Percentiles rank a stretch among this genome's conserved stretches.
These are phyloP conservation scores for Montipora foliosa DNA, from an alignment of 64 coral and sea anemone genomes.

Conservation along the genomic window DNA sequence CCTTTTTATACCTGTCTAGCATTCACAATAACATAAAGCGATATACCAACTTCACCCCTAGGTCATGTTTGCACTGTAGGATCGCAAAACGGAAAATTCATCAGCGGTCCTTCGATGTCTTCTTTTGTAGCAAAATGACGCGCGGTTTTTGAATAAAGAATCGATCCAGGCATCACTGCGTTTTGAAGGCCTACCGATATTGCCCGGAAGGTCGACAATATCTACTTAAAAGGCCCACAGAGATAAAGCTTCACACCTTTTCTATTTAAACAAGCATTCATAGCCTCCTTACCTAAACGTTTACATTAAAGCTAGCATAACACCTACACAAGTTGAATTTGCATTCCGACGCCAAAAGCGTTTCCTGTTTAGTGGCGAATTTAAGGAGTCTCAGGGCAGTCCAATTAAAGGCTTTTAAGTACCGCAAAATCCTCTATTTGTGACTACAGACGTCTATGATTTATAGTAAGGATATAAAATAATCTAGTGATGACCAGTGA, in stretches of 20 bases:
- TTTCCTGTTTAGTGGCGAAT: background rate
- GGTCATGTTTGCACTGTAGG: slow-evolving; percentile 25
- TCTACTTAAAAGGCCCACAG: background rate
- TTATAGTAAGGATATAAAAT: background rate
- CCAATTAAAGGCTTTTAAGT: background rate
- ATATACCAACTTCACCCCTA: slow-evolving; percentile 31
- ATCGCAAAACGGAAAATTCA: background rate
- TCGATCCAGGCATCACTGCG: background rate
- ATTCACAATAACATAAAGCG: background rate
- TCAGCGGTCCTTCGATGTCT: background rate
- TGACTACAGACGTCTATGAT: background rate
- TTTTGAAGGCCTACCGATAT: slow-evolving; percentile 10
- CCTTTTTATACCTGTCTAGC: background rate
- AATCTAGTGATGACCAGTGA: background rate
- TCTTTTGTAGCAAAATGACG: background rate
- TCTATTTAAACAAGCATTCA: slow-evolving; percentile 18
- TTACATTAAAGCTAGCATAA: background rate
- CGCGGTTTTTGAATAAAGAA: background rate
- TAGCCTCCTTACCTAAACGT: background rate
- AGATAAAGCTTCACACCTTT: slow-evolving; percentile 28
- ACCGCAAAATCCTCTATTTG: background rate
- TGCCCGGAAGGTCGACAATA: background rate
- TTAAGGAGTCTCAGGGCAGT: background rate
- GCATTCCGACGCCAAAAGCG: slow-evolving; percentile 1
- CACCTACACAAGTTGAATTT: background rate